These are phyloP conservation scores for Varanus komodoensis DNA, from an alignment of 2,113 vertebrate genomes.

Conservation along the genomic window DNA sequence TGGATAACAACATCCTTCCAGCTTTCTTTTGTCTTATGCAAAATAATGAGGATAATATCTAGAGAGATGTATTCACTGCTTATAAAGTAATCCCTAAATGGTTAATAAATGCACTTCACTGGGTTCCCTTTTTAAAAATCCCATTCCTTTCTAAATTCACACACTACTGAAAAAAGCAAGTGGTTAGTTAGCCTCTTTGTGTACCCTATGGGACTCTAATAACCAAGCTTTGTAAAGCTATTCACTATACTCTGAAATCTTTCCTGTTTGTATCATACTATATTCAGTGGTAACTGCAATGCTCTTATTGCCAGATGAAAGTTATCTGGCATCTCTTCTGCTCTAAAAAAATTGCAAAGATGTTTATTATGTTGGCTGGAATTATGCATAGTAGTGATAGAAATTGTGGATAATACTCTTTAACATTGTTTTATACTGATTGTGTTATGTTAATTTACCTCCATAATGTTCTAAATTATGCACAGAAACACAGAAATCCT, in stretches of 20 bases:
- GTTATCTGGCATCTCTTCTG: conserved; percentile 4
- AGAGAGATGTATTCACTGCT: background rate
- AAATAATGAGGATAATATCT: background rate
- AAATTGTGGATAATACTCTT: background rate
- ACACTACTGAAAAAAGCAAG: conserved; percentile 11
- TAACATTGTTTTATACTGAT: background rate
- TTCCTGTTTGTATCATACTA: background rate
- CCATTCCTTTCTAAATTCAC: conserved; percentile 18
- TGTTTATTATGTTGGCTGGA: conserved; percentile 18
- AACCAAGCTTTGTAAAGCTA: conserved; percentile 34
- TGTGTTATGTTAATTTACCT: background rate
- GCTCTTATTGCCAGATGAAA: background rate
- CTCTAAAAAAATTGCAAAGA: background rate
- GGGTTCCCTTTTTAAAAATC: background rate
- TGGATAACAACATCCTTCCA: background rate
- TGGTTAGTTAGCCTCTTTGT: conserved; percentile 9
- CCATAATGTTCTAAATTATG: background rate
- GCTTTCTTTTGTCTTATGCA: background rate
- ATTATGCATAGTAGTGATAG: background rate
- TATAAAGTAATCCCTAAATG: conserved; percentile 7
- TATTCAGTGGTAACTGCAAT: conserved; percentile 13
- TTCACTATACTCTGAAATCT: conserved; percentile 36
- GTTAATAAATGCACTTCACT: conserved; percentile 26
- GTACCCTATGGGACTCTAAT: background rate
- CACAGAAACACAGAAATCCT: background rate